Evolutionary conservation across 2,888 invertebrate species (phyloP).

Genomic region (Coecobrya sp.): DNA sequence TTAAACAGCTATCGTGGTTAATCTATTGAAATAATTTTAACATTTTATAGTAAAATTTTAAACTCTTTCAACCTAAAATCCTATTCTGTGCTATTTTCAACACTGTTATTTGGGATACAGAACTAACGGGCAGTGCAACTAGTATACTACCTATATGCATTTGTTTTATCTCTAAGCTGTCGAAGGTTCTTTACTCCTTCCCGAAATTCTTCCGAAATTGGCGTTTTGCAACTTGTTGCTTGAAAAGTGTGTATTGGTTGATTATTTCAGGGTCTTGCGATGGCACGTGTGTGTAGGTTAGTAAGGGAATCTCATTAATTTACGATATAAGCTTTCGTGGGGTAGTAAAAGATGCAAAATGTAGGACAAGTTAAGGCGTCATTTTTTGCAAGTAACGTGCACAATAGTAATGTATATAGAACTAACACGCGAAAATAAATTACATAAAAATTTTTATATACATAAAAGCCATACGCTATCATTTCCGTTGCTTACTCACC

Average conservation of each 20-base stretch:
- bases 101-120: too few relatives aligned
- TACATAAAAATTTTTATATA: too few relatives aligned
- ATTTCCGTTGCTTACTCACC: too few relatives aligned
- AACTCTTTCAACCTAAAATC: too few relatives aligned
- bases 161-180: background rate
- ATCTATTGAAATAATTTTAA: too few relatives aligned
- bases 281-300: slow-evolving; percentile 54
- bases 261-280: slow-evolving; percentile 53
- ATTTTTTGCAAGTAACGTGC: background rate
- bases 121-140: too few relatives aligned
- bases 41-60: too few relatives aligned
- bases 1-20: too few relatives aligned
- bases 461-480: too few relatives aligned
- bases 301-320: background rate
- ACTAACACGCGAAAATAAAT: background rate
- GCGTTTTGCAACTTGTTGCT: slow-evolving; percentile 56
- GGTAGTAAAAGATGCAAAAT: background rate
- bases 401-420: too few relatives aligned
- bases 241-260: slow-evolving; percentile 37
- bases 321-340: background rate
- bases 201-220: background rate
- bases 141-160: too few relatives aligned
- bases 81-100: too few relatives aligned
- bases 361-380: background rate
- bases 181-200: background rate